Evolutionary conservation across 1,140 invertebrate genomes (phyloP).

Genomic region (Phthorimaea operculella): DNA sequence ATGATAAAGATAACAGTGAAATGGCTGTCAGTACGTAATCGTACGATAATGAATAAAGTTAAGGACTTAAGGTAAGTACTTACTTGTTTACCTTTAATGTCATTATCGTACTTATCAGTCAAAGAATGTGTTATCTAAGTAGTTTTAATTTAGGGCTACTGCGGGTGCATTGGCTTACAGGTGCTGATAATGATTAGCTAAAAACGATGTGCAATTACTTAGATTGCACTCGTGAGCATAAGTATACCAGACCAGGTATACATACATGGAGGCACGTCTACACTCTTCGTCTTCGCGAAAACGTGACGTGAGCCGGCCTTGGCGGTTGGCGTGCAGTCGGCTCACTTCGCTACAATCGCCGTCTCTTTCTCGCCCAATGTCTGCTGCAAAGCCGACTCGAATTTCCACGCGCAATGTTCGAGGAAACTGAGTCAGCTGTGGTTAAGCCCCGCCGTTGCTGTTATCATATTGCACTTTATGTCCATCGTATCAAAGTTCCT

Average conservation of each 20-base stretch:
- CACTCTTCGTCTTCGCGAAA: conserved; percentile 46
- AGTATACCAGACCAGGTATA: conserved; percentile 18
- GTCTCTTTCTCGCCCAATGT: conserved; percentile 50
- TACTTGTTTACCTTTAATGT: too few relatives aligned
- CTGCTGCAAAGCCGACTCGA: conserved; percentile 40
- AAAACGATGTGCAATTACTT: neutral
- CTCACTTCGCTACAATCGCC: conserved; percentile 20
- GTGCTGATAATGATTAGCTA: neutral
- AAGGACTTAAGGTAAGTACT: too few relatives aligned
- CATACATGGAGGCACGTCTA: conserved; percentile 39
- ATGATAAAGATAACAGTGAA: too few relatives aligned
- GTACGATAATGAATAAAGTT: too few relatives aligned
- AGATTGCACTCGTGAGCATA: conserved; percentile 24
- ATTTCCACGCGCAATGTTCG: conserved; percentile 54
- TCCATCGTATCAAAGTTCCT: conserved; percentile 21
- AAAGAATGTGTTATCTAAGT: neutral
- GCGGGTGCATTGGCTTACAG: conserved; percentile 6
- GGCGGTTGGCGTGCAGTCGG: conserved; percentile 35
- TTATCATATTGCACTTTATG: conserved; percentile 38
- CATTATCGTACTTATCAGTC: neutral
- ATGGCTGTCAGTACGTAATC: too few relatives aligned
- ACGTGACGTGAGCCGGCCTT: conserved; percentile 58
- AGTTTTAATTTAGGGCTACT: neutral
- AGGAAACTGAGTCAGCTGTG: conserved; percentile 60
- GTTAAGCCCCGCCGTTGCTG: conserved; percentile 13